Percentiles rank a stretch among this genome's conserved stretches.
Conservation (phyloP, 2,113 vertebrate genomes). For the Corythaixoides concolor region DNA sequence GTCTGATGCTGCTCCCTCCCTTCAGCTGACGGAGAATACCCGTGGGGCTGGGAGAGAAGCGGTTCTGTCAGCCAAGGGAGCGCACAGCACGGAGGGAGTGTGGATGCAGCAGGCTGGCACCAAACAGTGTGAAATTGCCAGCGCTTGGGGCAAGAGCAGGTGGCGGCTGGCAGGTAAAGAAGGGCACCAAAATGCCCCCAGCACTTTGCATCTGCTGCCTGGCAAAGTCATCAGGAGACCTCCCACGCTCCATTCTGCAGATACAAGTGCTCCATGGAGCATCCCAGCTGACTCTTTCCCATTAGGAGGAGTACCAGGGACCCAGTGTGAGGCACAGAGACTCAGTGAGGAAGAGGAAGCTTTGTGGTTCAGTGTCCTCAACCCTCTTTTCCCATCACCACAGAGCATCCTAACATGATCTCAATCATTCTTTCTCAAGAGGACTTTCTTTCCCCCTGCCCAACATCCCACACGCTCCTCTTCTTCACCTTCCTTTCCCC, state of each 20-base stretch:
- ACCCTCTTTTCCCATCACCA: not conserved
- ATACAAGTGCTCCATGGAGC: fast-evolving
- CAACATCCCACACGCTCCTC: not conserved
- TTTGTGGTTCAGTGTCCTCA: not conserved
- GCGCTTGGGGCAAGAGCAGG: conserved; percentile 27
- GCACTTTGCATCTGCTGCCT: conserved; percentile 23
- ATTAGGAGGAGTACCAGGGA: not conserved
- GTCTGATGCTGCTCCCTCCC: not conserved
- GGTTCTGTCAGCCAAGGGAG: not conserved
- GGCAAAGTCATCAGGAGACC: not conserved
- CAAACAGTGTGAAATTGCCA: not conserved
- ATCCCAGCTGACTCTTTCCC: not conserved
- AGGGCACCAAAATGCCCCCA: not conserved
- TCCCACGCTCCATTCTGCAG: not conserved
- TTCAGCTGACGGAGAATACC: not conserved
- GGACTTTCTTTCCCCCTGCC: not conserved
- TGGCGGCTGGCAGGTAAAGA: conserved; percentile 26
- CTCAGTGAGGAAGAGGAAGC: not conserved
- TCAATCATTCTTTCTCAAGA: not conserved
- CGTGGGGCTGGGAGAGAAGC: not conserved
- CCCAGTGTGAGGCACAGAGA: not conserved
- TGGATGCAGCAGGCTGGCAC: not conserved
- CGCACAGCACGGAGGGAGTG: fast-evolving
- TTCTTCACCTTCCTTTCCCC: not conserved
- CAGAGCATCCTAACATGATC: not conserved